Base-by-base conservation (phyloP, 2,888 invertebrate genomes). In the Cephus rjabovi region DNA sequence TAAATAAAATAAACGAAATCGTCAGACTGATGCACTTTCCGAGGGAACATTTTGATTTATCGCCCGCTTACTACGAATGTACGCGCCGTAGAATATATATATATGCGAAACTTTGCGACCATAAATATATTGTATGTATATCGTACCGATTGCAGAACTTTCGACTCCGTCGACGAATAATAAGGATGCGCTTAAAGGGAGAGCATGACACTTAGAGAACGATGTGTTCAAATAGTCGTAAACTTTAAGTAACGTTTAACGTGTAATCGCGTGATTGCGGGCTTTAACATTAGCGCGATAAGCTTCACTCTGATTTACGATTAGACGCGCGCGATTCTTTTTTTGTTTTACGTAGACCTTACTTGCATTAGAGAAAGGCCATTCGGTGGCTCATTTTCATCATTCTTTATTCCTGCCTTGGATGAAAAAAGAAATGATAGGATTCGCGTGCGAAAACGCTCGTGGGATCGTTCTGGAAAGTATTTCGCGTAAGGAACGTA, bases 141-240 rank as follows among this genome's bases (percentile, higher is more conserved):
- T 15, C 33, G 30, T 68, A 75, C 34, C 69, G 31, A 77, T 75
- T 69, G 77, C 77, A 75, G 69, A 80, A 82, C 77, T 80, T 84
- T 83, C 82, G 83, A 84, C 80, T 81, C 83, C 84, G 84, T 84
- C 82, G 84, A 56, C 56, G 56, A 56, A 85, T 85, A 84, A 84
- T 82, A 82, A 83, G 79, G 71, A 83, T 83, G 84, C 86, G 85
- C 83, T 86, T 85, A 83, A 83, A 77, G 12, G 23, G 6, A 71
- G 31, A 79, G 82, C 81, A 85, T 79, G 81, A 84, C 79, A 85
- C 84, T 87, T 86, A 87, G 83, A 86, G 84, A 85, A 86, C 81
- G 77, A 88, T 87, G 87, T 87, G 89, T 87, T 88, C 86, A 88
- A 83, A 80, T 86, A 86, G 82, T 83, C 84, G 70, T 85, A 87